These are phyloP conservation scores for Leuctra nigra DNA, from an alignment of 2,888 invertebrate species.

Conservation along the genomic window DNA sequence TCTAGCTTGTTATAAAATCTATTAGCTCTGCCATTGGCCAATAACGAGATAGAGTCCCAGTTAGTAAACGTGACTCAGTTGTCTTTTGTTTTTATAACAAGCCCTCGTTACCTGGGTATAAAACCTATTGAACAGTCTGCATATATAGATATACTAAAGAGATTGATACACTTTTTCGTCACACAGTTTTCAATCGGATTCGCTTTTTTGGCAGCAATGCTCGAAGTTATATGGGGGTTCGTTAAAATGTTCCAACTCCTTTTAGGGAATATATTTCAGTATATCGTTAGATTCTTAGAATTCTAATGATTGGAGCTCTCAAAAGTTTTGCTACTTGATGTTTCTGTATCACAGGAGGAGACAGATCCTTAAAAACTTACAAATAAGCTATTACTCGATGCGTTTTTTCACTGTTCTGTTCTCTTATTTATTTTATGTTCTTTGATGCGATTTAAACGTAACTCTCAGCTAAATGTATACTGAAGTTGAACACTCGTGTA, in stretches of 20 bases:
- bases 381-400: conserved; percentile 11
- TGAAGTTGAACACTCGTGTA: too few species aligned
- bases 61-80: background rate
- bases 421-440: too few species aligned
- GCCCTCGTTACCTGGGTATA: too few species aligned
- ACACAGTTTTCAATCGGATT: too few species aligned
- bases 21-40: background rate
- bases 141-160: too few species aligned
- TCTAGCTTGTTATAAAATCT: background rate
- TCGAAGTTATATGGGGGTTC: too few species aligned
- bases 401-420: background rate
- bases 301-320: background rate
- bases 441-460: too few species aligned
- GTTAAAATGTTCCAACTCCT: conserved; percentile 13
- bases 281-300: background rate
- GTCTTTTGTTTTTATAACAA: background rate
- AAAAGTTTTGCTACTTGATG: background rate
- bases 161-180: background rate
- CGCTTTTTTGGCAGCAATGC: too few species aligned
- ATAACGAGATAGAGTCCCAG: background rate
- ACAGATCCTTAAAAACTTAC: background rate
- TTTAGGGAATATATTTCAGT: conserved; percentile 14
- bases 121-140: too few species aligned
- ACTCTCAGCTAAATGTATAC: too few species aligned
- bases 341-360: background rate